Conservation (phyloP, 2,888 invertebrate genomes). For the Digitonthophagus gazella region DNA sequence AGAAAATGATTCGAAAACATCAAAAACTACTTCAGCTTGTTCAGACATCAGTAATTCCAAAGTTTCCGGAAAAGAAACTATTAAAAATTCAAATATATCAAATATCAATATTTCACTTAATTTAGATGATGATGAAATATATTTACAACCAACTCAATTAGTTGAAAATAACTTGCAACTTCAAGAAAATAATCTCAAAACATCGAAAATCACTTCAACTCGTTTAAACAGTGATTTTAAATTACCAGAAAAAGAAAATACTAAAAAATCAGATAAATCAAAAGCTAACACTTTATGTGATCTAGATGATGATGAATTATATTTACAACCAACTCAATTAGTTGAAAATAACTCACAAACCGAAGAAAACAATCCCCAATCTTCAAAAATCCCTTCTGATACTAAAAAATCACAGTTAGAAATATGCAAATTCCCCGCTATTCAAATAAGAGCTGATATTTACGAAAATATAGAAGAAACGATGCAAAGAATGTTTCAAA, state of each 20-base stretch:
- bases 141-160: slow-evolving; percentile 10
- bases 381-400: neutral
- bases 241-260: neutral
- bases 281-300: neutral
- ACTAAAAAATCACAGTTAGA: neutral
- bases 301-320: slow-evolving; percentile 18
- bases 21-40: neutral
- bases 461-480: neutral
- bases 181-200: neutral
- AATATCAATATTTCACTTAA: neutral
- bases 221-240: neutral
- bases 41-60: neutral
- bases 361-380: neutral
- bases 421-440: neutral
- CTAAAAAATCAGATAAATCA: neutral
- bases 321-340: slow-evolving; percentile 10
- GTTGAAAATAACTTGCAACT: neutral
- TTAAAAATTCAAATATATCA: neutral
- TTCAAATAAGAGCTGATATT: slow-evolving; percentile 3
- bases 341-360: neutral
- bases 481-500: slow-evolving; percentile 7
- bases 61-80: neutral
- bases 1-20: neutral
- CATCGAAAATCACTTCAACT: neutral
- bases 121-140: slow-evolving; percentile 18